phyloP scores from a whole-genome alignment of 1,140 invertebrate species.

The Drosophila kanapiae region DNA sequence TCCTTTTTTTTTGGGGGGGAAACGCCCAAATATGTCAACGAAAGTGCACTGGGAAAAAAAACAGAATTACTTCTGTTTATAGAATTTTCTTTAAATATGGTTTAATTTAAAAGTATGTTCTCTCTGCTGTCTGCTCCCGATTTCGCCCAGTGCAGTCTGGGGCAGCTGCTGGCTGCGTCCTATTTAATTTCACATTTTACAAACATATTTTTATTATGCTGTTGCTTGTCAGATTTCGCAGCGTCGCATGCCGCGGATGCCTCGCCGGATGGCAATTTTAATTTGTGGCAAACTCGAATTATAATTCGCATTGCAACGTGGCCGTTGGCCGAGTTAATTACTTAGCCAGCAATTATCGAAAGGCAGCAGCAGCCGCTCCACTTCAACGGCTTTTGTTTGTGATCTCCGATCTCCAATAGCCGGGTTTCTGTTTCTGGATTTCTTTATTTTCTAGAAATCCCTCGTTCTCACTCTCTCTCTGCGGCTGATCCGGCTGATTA shows the following conservation, averaged over 20 bases:
- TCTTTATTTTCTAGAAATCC: not conserved
- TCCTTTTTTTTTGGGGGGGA: conserved; percentile 25
- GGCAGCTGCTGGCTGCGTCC: conserved; percentile 51
- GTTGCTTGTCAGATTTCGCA: conserved; percentile 73
- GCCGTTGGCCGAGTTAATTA: conserved; percentile 70
- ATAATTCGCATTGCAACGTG: conserved; percentile 70
- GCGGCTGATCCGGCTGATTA: conserved; percentile 68
- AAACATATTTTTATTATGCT: conserved; percentile 69
- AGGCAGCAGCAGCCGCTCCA: conserved; percentile 26
- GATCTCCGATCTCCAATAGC: conserved; percentile 35
- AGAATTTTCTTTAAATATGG: too few relatives aligned
- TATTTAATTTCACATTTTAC: conserved; percentile 55
- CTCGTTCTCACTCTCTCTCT: not conserved
- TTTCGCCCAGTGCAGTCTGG: conserved; percentile 16
- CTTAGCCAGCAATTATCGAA: conserved; percentile 61
- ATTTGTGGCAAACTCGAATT: conserved; percentile 79
- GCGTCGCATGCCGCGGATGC: conserved; percentile 71
- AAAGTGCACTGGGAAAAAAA: conserved; percentile 32
- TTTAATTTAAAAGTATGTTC: too few relatives aligned
- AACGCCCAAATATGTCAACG: conserved; percentile 71
- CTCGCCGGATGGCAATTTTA: conserved; percentile 73
- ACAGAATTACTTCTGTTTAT: not conserved
- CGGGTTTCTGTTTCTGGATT: conserved; percentile 4
- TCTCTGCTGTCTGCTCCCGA: too few relatives aligned
- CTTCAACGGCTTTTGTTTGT: conserved; percentile 39